Base-by-base conservation (phyloP, 2,113 vertebrate species). In the Lophius piscatorius region DNA sequence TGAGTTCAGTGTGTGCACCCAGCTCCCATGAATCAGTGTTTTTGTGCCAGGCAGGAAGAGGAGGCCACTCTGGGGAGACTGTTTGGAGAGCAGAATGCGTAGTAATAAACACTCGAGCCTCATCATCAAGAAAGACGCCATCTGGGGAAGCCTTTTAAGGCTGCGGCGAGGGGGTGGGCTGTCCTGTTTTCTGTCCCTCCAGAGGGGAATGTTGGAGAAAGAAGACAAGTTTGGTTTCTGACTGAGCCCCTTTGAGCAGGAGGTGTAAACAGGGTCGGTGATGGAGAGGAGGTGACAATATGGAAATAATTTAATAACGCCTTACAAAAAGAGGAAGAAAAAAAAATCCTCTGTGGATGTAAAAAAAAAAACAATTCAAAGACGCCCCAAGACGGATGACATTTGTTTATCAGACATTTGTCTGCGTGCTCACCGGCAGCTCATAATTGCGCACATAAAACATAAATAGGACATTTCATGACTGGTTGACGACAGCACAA, bases 111-210 rank as follows among this genome's bases (percentile, higher is more conserved):
- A 86, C 69, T 70, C 26, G 10, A 58, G 7, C 45, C 50, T 61
- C 73, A 66, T 87, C 82, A 74, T 73, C 66, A 61, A 78, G 86
- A 83, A 48, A 50, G 40, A 77, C 34, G 50, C 68, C 87, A 84
- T 83, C 87, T 85, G 70, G 74, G 70, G 84, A 85, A 60, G 76
- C 81, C 84, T 87, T 90, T 88, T 87, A 89, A 79, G 86, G 85
- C 51, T 48, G 64, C 29, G 18, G 28, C n/a, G n/a, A 44, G 21
- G 35, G 50, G 45, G 31, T 35, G 24, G 40, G 33, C 16, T 42
- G 62, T n/a, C n/a, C n/a, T 60, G 62, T 63, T 26, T 82, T 65
- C 67, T 72, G 42, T 81, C 56, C 64, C 33, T 56, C 50, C 31
- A 56, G 16, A 62, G 35, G 60, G 61, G 44, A 59, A 66, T 44